Evolutionary conservation across 2,888 invertebrate genomes (phyloP), one percentile per base, ranked within the genome.

Genomic region (Trilocha varians): DNA sequence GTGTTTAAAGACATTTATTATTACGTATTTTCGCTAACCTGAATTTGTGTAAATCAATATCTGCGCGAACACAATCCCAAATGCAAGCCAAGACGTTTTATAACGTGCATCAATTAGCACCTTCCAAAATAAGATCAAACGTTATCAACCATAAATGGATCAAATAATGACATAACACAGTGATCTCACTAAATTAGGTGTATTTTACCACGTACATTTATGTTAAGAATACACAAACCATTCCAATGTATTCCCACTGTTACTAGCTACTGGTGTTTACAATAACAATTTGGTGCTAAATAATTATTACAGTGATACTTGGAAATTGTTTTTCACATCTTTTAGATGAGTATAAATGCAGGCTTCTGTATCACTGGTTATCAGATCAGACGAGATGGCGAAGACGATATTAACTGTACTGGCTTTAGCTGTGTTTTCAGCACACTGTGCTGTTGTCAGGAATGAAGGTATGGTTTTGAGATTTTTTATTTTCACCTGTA

Each of bases 341-440:
- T 51, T n/a, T 33, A 50, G 39, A 45, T 49, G 52, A 52, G 44
- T 78, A 78, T 78, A 78, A 65, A 74, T 63, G 57, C 53, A 39
- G 40, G 52, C 43, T 34, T 36, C 43, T 42, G 14, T 33, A 40
- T 32, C 40, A 37, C 43, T 45, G 34, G 25, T 15, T 13, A 36
- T 62, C 67, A 76, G 57, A 72, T 36, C 40, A n/a, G 38, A 36
- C 47, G 51, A 45, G 45, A 61, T 61, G 61, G 53, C 45, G 40
- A 55, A 47, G 43, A 48, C 44, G 25, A 39, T 45, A 34, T 13
- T 54, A 25, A 39, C 52, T 15, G 39, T 57, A 11, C 39, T 57
- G 13, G 50, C 51, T 38, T 39, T 62, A 4, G 44, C 51, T 16
- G 46, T 52, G 18, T 42, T 53, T 32, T 46, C 52, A 41, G 55